Evolutionary conservation across 2,888 invertebrate genomes (phyloP).

Genomic region (Polia nebulosa): DNA sequence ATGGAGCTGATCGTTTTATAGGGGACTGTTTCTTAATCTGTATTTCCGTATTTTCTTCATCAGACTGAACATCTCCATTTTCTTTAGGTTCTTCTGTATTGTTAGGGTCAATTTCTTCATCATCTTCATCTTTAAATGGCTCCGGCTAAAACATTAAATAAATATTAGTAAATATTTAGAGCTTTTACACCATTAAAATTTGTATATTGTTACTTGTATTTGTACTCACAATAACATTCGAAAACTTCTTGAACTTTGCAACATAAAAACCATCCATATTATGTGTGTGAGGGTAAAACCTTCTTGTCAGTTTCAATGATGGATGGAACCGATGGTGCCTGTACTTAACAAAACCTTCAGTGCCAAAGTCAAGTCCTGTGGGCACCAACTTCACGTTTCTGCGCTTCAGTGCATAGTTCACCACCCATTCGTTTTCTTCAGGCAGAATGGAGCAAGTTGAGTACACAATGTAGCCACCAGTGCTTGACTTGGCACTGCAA

Average conservation of each 20-base stretch:
- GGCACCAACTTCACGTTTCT: slow-evolving; percentile 98
- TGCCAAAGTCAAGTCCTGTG: slow-evolving; percentile 98
- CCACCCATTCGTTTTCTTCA: slow-evolving; percentile 99
- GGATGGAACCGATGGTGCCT: slow-evolving; percentile 97
- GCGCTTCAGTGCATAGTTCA: slow-evolving; percentile 98
- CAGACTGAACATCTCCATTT: slow-evolving; percentile 77
- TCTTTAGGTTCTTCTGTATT: slow-evolving; percentile 67
- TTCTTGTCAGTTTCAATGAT: slow-evolving; percentile 95
- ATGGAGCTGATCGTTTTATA: slow-evolving; percentile 77
- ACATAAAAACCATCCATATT: slow-evolving; percentile 99
- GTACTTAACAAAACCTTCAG: slow-evolving; percentile 98
- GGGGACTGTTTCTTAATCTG: slow-evolving; percentile 65
- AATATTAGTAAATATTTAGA: background rate
- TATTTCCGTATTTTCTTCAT: slow-evolving; percentile 60
- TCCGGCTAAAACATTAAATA: slow-evolving; percentile 81
- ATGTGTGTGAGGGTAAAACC: slow-evolving; percentile 99
- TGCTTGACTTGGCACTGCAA: slow-evolving; percentile 97
- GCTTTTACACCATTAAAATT: background rate
- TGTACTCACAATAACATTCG: slow-evolving; percentile 92
- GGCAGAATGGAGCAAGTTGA: slow-evolving; percentile 99
- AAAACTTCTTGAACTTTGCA: slow-evolving; percentile 99
- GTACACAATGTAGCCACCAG: slow-evolving; percentile 99
- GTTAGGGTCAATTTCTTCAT: slow-evolving; percentile 75
- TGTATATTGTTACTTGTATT: background rate
- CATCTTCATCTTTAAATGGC: slow-evolving; percentile 85